phyloP scores from a whole-genome alignment of 2,797 vertebrate genomes.

The Enteromius argenteus region DNA sequence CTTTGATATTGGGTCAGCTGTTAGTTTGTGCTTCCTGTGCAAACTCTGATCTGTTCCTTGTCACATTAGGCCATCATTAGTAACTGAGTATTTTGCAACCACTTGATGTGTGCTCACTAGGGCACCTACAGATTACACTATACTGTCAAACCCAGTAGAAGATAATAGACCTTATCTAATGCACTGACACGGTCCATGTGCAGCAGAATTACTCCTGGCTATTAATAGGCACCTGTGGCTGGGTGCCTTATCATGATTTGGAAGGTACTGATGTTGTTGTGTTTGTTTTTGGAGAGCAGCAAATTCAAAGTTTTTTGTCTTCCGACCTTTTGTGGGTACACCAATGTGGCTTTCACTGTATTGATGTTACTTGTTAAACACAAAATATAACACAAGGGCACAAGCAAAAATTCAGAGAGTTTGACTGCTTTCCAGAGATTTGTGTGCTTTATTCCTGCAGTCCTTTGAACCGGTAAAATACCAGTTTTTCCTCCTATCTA shows the following conservation, averaged over 20 bases:
- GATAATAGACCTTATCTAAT: slow-evolving; percentile 2
- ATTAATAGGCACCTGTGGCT: background rate
- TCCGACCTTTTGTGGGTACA: background rate
- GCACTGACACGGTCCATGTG: background rate
- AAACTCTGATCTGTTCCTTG: background rate
- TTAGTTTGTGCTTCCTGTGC: background rate
- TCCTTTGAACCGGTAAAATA: background rate
- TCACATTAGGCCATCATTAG: background rate
- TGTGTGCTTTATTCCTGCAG: background rate
- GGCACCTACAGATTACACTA: background rate
- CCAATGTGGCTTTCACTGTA: background rate
- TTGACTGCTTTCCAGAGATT: background rate
- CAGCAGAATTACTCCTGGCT: background rate
- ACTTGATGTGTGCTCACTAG: background rate
- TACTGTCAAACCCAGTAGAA: background rate
- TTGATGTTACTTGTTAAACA: background rate
- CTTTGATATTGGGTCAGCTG: background rate
- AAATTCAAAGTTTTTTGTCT: background rate
- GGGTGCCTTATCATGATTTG: background rate
- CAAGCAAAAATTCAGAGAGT: background rate
- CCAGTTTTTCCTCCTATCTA: background rate
- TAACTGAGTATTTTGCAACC: background rate
- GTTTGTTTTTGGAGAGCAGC: background rate
- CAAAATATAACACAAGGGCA: background rate
- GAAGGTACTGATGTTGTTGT: too few species aligned